Percentiles rank a stretch among this genome's conserved stretches.
phyloP scores from a whole-genome alignment of 2,888 invertebrate genomes.

The Cancer borealis region DNA sequence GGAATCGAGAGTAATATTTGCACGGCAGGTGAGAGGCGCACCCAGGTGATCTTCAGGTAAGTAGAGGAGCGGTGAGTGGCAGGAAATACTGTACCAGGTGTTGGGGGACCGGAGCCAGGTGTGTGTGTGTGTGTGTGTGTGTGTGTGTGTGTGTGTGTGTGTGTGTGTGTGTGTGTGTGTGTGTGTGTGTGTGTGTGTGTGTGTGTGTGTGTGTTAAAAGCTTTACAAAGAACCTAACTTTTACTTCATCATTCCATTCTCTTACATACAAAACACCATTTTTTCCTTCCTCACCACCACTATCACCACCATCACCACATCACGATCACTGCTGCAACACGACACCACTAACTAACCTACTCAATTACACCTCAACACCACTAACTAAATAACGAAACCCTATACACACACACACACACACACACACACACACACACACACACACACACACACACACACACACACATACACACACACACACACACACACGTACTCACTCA shows the following conservation, averaged over 20 bases:
- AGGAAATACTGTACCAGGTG: background rate
- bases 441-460: too few relatives aligned
- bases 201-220: background rate
- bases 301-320: background rate
- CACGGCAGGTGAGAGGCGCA: background rate
- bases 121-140: constrained; percentile 22
- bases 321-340: background rate
- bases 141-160: background rate
- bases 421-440: too few relatives aligned
- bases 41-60: background rate
- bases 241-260: background rate
- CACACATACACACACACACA: too few relatives aligned
- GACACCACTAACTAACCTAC: background rate
- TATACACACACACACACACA: too few relatives aligned
- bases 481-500: too few relatives aligned
- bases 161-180: background rate
- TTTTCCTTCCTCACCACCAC: background rate
- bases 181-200: background rate
- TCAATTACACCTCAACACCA: background rate
- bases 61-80: background rate
- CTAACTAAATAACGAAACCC: background rate
- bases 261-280: background rate
- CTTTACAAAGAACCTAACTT: background rate
- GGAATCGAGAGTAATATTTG: background rate
- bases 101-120: background rate